Evolutionary conservation across 2,888 invertebrate species (phyloP).

Genomic region (Conops quadrifasciatus): DNA sequence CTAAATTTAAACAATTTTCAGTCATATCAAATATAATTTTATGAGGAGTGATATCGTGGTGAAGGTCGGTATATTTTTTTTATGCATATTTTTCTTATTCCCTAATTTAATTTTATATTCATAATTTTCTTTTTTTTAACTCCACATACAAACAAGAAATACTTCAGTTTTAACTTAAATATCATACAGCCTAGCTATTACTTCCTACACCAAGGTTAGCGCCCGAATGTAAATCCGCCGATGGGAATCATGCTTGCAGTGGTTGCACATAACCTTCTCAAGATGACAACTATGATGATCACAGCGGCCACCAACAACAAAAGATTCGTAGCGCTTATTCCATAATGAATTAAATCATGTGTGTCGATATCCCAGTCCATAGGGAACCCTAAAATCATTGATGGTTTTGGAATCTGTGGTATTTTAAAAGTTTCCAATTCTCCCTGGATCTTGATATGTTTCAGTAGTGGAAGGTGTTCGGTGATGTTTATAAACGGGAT

Average conservation of each 20-base stretch:
- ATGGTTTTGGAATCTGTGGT: slow-evolving; percentile 4
- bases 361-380: background rate
- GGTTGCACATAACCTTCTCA: slow-evolving; percentile 6
- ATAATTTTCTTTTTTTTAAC: background rate
- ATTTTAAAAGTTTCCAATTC: slow-evolving; percentile 7
- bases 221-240: slow-evolving; percentile 16
- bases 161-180: background rate
- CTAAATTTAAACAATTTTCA: background rate
- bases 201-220: slow-evolving; percentile 8
- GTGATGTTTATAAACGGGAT: background rate
- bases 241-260: background rate
- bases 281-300: slow-evolving; percentile 5
- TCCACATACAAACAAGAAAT: background rate
- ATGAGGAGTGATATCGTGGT: background rate
- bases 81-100: background rate
- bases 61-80: background rate
- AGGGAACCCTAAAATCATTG: background rate
- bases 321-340: background rate
- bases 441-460: slow-evolving; percentile 7
- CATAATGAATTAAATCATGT: slow-evolving; percentile 1
- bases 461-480: background rate
- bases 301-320: slow-evolving; percentile 4
- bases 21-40: background rate
- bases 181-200: background rate
- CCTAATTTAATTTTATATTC: background rate